phyloP scores from a whole-genome alignment of 64 coral and sea anemone species.

The Catalaphyllia jardinei region DNA sequence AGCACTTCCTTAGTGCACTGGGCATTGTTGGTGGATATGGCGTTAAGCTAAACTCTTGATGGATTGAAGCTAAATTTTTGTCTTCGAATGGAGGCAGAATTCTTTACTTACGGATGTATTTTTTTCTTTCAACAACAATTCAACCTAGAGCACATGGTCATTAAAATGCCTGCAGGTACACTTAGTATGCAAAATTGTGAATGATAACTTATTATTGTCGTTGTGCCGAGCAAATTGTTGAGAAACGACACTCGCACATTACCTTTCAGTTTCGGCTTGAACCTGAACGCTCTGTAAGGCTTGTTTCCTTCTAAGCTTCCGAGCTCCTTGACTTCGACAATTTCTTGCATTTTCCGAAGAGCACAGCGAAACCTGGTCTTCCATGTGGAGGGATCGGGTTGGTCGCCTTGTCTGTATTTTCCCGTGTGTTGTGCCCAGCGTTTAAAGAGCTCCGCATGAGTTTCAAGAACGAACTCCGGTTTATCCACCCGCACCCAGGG shows the following conservation, averaged over 20 bases:
- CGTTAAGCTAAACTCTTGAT: too few relatives aligned
- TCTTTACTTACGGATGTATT: neutral
- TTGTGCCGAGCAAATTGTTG: too few relatives aligned
- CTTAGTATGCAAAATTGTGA: neutral
- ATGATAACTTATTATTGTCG: neutral
- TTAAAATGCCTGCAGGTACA: neutral
- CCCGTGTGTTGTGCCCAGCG: constrained; percentile 84
- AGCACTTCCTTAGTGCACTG: too few relatives aligned
- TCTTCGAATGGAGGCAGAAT: neutral
- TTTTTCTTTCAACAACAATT: too few relatives aligned
- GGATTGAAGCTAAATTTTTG: too few relatives aligned
- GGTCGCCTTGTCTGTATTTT: constrained; percentile 68
- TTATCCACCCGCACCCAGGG: constrained; percentile 85
- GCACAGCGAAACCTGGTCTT: constrained; percentile 93
- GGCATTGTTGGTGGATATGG: too few relatives aligned
- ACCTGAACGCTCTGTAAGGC: constrained; percentile 83
- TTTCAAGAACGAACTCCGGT: constrained; percentile 75
- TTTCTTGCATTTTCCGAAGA: constrained; percentile 84
- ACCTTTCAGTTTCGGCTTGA: constrained; percentile 79
- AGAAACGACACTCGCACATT: neutral
- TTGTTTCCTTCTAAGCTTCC: constrained; percentile 65
- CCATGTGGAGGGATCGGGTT: constrained; percentile 81
- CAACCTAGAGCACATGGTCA: constrained; percentile 22
- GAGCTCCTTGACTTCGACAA: constrained; percentile 68
- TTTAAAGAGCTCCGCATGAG: constrained; percentile 81